Conservation (phyloP, 2,888 invertebrate genomes). For the Epistrophe eligans region DNA sequence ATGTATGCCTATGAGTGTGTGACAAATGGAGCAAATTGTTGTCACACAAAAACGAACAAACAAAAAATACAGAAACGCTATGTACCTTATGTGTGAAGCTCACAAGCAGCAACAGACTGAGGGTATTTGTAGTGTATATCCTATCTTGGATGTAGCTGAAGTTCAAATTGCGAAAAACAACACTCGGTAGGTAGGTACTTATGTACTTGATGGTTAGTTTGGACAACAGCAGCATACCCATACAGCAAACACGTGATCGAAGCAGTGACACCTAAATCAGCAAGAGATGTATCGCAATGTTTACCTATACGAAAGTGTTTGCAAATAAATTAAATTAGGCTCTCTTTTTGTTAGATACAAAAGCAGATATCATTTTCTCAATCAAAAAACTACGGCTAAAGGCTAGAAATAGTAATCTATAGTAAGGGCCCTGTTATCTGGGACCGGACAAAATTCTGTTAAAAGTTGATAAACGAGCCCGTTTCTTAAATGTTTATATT, state of each 20-base stretch:
- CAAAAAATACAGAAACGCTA: constrained; percentile 26
- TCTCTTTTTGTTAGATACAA: background rate
- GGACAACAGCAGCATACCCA: constrained; percentile 21
- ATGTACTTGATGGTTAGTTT: constrained; percentile 24
- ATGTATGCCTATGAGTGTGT: constrained; percentile 26
- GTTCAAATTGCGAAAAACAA: constrained; percentile 44
- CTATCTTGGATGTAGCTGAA: background rate
- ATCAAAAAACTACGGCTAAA: background rate
- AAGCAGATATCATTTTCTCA: background rate
- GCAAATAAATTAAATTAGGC: constrained; percentile 39
- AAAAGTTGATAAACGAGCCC: no score
- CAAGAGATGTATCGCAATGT: constrained; percentile 22
- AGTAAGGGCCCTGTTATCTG: background rate
- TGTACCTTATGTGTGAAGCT: constrained; percentile 3
- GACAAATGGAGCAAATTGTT: constrained; percentile 59
- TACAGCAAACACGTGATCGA: constrained; percentile 53
- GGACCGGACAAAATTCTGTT: no score
- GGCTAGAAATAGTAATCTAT: background rate
- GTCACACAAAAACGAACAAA: constrained; percentile 47
- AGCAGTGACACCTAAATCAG: constrained; percentile 41
- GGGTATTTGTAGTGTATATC: background rate
- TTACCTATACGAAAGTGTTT: constrained; percentile 28
- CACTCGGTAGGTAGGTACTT: background rate
- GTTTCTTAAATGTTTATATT: no score
- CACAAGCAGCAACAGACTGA: background rate